These are phyloP conservation scores for Apocrypta bakeri DNA, from an alignment of 1,140 invertebrate species.

Conservation along the genomic window DNA sequence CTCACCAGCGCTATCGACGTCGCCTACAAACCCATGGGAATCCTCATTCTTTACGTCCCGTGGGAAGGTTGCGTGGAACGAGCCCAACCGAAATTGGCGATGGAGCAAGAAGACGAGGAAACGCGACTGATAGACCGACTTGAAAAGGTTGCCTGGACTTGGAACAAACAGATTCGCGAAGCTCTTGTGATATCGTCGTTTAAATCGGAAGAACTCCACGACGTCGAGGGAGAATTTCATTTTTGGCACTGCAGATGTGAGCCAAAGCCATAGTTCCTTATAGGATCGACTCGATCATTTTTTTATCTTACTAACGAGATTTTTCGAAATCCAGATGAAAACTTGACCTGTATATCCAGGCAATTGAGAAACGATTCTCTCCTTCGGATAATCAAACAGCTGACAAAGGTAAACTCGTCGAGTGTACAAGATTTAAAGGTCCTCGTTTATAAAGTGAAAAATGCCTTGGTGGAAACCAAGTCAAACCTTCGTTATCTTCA, in stretches of 20 bases:
- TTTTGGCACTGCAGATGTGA: slow-evolving; percentile 89
- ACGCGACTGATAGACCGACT: slow-evolving; percentile 77
- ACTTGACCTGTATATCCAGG: slow-evolving; percentile 82
- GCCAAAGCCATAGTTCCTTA: not conserved
- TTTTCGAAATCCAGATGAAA: slow-evolving; percentile 78
- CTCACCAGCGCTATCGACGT: slow-evolving; percentile 85
- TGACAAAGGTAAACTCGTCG: slow-evolving; percentile 84
- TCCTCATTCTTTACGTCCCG: slow-evolving; percentile 88
- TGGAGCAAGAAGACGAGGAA: not conserved
- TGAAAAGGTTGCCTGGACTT: slow-evolving; percentile 87
- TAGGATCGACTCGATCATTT: not conserved
- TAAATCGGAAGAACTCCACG: slow-evolving; percentile 75
- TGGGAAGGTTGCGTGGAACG: slow-evolving; percentile 81
- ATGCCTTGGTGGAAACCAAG: not conserved
- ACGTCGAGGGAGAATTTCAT: slow-evolving; percentile 86
- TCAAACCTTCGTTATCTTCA: slow-evolving; percentile 85
- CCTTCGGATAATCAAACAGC: slow-evolving; percentile 81
- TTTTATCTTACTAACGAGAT: not conserved
- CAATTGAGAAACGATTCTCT: slow-evolving; percentile 85
- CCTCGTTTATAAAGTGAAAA: slow-evolving; percentile 76
- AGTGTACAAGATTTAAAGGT: slow-evolving; percentile 83
- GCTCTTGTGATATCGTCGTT: slow-evolving; percentile 77
- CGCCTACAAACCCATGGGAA: slow-evolving; percentile 84
- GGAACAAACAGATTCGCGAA: slow-evolving; percentile 88
- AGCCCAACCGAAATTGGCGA: not conserved